Percentiles rank a stretch among this genome's conserved stretches.
Evolutionary conservation across 1,140 invertebrate genomes (phyloP).

Genomic region (honey bee (Apis mellifera)): DNA sequence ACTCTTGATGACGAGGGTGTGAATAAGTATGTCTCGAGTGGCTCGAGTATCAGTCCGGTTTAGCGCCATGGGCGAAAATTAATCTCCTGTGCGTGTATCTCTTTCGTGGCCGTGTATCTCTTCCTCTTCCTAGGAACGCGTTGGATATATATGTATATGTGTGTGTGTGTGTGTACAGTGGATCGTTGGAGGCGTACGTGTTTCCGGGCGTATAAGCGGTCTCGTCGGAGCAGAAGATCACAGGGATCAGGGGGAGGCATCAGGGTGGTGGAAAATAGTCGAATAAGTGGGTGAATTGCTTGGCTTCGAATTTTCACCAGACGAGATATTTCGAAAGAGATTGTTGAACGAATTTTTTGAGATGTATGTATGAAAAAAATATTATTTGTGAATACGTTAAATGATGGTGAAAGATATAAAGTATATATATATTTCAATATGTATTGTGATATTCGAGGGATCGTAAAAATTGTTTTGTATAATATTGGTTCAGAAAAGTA

Average conservation of each 20-base stretch:
- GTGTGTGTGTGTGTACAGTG: too few relatives aligned
- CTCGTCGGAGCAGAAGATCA: slow-evolving; percentile 11
- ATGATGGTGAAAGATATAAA: too few relatives aligned
- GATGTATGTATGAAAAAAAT: too few relatives aligned
- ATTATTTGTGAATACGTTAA: too few relatives aligned
- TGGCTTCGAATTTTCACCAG: neutral
- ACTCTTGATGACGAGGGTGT: slow-evolving; percentile 73
- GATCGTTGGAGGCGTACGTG: neutral
- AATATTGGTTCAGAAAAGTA: too few relatives aligned
- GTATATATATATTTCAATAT: too few relatives aligned
- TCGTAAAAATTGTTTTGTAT: too few relatives aligned
- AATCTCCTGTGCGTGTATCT: slow-evolving; percentile 58
- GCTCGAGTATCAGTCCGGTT: slow-evolving; percentile 66
- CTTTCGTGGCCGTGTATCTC: slow-evolving; percentile 3
- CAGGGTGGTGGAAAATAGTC: neutral
- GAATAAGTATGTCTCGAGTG: slow-evolving; percentile 76
- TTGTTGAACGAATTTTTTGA: too few relatives aligned
- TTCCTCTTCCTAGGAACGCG: neutral
- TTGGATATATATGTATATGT: too few relatives aligned
- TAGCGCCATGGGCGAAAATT: slow-evolving; percentile 63
- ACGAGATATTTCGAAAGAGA: too few relatives aligned
- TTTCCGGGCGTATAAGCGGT: neutral
- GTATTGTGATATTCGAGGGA: too few relatives aligned
- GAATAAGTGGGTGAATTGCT: neutral
- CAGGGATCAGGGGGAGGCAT: neutral